Percentiles rank a stretch among this genome's conserved stretches.
phyloP scores from a whole-genome alignment of 2,888 invertebrate genomes.

The Clivina fossor region DNA sequence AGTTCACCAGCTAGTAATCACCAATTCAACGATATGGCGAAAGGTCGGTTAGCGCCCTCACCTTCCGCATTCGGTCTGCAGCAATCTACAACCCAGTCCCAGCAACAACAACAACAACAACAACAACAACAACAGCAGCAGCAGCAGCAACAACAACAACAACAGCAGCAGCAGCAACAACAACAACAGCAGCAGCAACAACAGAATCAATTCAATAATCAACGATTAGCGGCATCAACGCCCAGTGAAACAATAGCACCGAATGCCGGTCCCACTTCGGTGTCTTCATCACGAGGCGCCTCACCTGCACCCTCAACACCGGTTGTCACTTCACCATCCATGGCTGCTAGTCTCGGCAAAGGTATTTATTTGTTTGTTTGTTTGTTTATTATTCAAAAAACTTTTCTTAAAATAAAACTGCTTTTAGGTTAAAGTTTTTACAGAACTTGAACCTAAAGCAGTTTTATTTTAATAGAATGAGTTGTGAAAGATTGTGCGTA shows the following conservation, averaged over 20 bases:
- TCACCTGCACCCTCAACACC: slow-evolving; percentile 57
- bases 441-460: too few species aligned
- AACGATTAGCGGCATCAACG: slow-evolving; percentile 56
- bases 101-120: slow-evolving; percentile 43
- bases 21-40: slow-evolving; percentile 62
- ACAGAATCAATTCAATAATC: slow-evolving; percentile 51
- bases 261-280: slow-evolving; percentile 62
- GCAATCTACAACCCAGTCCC: slow-evolving; percentile 29
- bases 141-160: slow-evolving; percentile 46
- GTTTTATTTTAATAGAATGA: too few species aligned
- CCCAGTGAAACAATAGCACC: slow-evolving; percentile 60
- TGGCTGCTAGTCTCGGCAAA: slow-evolving; percentile 55
- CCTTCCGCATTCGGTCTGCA: slow-evolving; percentile 49
- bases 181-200: slow-evolving; percentile 48
- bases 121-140: slow-evolving; percentile 45
- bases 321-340: slow-evolving; percentile 50
- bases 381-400: too few species aligned
- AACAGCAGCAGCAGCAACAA: slow-evolving; percentile 49
- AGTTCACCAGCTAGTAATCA: slow-evolving; percentile 58
- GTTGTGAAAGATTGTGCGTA: too few species aligned
- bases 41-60: slow-evolving; percentile 59
- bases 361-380: slow-evolving; percentile 7
- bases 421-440: too few species aligned
- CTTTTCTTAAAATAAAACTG: too few species aligned
- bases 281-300: slow-evolving; percentile 62